Conservation (phyloP, 2,888 invertebrate species). For the Dioctria rufipes region DNA sequence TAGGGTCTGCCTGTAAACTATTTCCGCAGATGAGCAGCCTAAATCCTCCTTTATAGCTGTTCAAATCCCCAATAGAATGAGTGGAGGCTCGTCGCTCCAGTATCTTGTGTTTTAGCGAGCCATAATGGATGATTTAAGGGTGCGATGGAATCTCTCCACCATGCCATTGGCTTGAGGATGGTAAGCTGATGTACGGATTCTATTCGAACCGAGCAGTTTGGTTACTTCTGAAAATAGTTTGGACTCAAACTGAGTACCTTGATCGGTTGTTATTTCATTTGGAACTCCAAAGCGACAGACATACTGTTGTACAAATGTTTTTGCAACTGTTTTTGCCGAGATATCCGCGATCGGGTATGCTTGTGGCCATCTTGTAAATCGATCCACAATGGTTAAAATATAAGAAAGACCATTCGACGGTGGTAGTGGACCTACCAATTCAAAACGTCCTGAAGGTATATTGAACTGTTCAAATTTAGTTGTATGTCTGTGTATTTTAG, state of each 20-base stretch:
- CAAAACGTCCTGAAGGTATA: constrained; percentile 5
- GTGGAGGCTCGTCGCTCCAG: neutral
- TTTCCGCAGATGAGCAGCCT: neutral
- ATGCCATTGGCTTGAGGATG: constrained; percentile 51
- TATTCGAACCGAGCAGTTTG: constrained; percentile 24
- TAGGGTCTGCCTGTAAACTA: neutral
- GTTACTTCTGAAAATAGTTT: constrained; percentile 50
- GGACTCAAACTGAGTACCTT: constrained; percentile 49
- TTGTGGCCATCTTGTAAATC: constrained; percentile 10
- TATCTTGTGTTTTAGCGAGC: neutral
- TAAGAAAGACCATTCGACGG: constrained; percentile 51
- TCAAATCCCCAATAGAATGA: neutral
- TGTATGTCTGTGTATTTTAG: constrained; percentile 26
- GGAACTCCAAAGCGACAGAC: too few species aligned
- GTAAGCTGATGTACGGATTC: constrained; percentile 52
- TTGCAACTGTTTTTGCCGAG: constrained; percentile 53
- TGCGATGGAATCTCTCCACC: constrained; percentile 54
- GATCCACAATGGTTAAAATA: constrained; percentile 56
- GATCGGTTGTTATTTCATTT: too few species aligned
- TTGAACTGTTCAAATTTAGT: neutral
- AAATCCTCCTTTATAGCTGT: neutral
- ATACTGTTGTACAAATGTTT: neutral
- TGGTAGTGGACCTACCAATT: too few species aligned
- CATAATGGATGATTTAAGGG: constrained; percentile 35
- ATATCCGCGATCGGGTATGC: constrained; percentile 55